Conservation (phyloP, 2,888 invertebrate genomes). For the Thecophora atra region DNA sequence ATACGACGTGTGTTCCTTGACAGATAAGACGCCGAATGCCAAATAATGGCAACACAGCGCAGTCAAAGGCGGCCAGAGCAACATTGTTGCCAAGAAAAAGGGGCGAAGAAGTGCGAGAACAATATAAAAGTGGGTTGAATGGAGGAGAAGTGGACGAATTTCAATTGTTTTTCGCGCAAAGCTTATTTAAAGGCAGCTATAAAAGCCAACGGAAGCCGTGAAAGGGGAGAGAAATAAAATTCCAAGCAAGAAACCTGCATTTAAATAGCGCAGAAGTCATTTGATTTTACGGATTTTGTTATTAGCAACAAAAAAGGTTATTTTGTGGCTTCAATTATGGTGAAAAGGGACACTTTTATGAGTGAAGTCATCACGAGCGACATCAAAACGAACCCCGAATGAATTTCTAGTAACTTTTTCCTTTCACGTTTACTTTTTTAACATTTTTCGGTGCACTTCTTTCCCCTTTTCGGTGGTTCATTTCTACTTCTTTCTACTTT, state of each 20-base stretch:
- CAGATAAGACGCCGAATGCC: slow-evolving; percentile 55
- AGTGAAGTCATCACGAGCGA: neutral
- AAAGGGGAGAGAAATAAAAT: neutral
- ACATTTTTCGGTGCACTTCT: neutral
- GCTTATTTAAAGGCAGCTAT: neutral
- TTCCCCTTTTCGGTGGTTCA: neutral
- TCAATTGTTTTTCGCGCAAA: slow-evolving; percentile 17
- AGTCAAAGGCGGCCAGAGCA: neutral
- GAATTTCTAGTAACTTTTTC: neutral
- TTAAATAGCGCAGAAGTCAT: no score
- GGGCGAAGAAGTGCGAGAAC: neutral
- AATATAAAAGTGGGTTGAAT: neutral
- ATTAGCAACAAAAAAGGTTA: neutral
- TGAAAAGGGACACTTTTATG: neutral
- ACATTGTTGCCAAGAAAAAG: slow-evolving; percentile 12
- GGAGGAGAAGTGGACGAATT: neutral
- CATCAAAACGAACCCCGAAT: neutral
- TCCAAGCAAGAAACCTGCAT: no score
- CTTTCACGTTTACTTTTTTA: no score
- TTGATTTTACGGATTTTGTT: no score
- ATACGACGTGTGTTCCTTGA: slow-evolving; percentile 58
- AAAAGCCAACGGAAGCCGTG: neutral
- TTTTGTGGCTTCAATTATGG: slow-evolving; percentile 6
- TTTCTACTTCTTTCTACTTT: neutral
- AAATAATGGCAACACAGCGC: slow-evolving; percentile 34